These are phyloP conservation scores for Popillia japonica DNA, from an alignment of 1,140 invertebrate species.

Conservation along the genomic window DNA sequence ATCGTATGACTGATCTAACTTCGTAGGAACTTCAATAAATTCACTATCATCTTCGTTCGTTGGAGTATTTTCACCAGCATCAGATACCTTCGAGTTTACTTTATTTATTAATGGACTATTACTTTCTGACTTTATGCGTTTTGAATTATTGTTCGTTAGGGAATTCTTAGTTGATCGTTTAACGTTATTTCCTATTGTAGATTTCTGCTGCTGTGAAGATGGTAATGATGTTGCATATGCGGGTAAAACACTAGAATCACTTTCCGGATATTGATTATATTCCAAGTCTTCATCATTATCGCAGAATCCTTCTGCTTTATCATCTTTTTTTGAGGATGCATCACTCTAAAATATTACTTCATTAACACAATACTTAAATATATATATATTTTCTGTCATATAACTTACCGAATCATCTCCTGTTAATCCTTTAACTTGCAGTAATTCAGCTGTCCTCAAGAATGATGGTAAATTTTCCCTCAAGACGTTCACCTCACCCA, in stretches of 20 bases:
- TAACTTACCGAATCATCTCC: constrained; percentile 60
- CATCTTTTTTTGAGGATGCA: constrained; percentile 51
- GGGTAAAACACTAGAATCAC: not conserved
- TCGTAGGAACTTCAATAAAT: constrained; percentile 28
- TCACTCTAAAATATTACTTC: constrained; percentile 53
- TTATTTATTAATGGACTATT: constrained; percentile 35
- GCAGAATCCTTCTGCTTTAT: constrained; percentile 49
- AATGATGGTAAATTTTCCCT: constrained; percentile 92
- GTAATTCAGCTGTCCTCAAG: constrained; percentile 90
- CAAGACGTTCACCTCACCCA: constrained; percentile 92
- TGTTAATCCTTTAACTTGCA: constrained; percentile 90
- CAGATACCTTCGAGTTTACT: not conserved
- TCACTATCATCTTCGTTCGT: constrained; percentile 38
- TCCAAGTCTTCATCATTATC: constrained; percentile 44
- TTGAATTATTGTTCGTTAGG: constrained; percentile 35
- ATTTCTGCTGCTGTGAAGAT: constrained; percentile 37
- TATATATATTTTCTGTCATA: too few relatives aligned
- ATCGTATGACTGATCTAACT: constrained; percentile 19
- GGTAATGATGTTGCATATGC: constrained; percentile 35
- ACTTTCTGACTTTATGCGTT: constrained; percentile 46
- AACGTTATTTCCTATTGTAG: not conserved
- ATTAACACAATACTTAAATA: too few relatives aligned
- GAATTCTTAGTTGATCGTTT: constrained; percentile 41
- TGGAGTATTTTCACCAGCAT: constrained; percentile 6
- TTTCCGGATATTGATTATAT: constrained; percentile 37